Conservation (phyloP, 2,888 invertebrate genomes). For the Ommatoiulus sabulosus region DNA sequence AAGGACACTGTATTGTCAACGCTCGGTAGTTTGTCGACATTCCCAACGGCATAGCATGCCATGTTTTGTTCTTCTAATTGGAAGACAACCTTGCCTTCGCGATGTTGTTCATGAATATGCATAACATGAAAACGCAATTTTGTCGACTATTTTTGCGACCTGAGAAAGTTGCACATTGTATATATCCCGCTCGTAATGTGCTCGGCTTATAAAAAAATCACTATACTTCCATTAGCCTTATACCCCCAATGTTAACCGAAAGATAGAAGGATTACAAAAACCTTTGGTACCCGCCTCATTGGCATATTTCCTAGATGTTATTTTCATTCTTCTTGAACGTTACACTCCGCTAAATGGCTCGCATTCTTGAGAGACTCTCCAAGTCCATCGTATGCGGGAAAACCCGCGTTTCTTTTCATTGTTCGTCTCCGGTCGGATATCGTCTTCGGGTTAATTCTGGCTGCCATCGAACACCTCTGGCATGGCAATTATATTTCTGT, state of each 20-base stretch:
- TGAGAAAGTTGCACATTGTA: background rate
- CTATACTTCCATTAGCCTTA: background rate
- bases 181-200: background rate
- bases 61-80: background rate
- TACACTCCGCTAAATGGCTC: background rate
- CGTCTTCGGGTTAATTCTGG: background rate
- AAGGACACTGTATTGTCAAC: background rate
- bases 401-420: slow-evolving; percentile 1
- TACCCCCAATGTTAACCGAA: background rate
- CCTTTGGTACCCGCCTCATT: background rate
- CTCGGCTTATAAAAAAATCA: background rate
- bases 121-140: background rate
- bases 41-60: background rate
- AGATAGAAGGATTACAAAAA: background rate
- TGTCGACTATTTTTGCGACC: background rate
- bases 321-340: background rate
- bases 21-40: background rate
- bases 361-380: background rate
- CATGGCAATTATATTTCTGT: slow-evolving; percentile 27
- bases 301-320: background rate
- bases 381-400: slow-evolving; percentile 6
- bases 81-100: background rate
- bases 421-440: background rate
- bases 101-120: background rate
- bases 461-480: background rate